Evolutionary conservation across 2,888 invertebrate genomes (phyloP), one percentile per base, ranked within the genome.

Genomic region (Bombylius major): DNA sequence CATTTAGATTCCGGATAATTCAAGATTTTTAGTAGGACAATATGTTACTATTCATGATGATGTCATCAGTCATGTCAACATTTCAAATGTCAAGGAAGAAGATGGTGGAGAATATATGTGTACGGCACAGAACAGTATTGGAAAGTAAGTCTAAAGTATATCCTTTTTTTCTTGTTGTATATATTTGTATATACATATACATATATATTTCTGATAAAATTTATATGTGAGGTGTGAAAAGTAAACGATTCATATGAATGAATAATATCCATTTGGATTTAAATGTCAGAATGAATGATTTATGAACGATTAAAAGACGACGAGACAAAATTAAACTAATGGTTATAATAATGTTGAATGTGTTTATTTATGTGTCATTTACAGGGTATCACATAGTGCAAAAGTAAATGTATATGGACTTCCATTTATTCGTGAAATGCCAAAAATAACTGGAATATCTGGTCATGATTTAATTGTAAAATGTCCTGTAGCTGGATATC

Each of bases 41-140:
- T 91, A 92, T 76, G 91, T 92, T 62, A 92, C 91, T 31, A 82
- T 91, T 48, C 91, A 91, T 76, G 92, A 91, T 69, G 91, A 91
- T 73, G 92, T 93, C 60, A 90, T 93, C 72, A 91, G 91, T 69
- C 91, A 92, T 77, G 87, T 93, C 62, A 93, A 93, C 78, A 85
- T 93, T 67, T 89, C 89, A 66, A 82, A 86, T 61, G 84, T 91
- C 60, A 86, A 88, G 66, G 88, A 89, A 63, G 90, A 90, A 77
- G 93, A 92, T 74, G 91, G 92, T 58, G 92, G 92, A 34, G 89
- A 91, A 67, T 93, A 90, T 70, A 83, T 87, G 45, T 93, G 92
- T 69, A 83, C 85, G 32, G 91, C 92, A 3, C 83, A 83, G 63
- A 93, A 92, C 71, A 81, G 84, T 53, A 88, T 90, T 56, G 89